A percentile compares a stretch with the other conserved stretches of the same genome.
These are phyloP conservation scores for Labeo rohita DNA, from an alignment of 2,113 vertebrate species.

Conservation along the genomic window DNA sequence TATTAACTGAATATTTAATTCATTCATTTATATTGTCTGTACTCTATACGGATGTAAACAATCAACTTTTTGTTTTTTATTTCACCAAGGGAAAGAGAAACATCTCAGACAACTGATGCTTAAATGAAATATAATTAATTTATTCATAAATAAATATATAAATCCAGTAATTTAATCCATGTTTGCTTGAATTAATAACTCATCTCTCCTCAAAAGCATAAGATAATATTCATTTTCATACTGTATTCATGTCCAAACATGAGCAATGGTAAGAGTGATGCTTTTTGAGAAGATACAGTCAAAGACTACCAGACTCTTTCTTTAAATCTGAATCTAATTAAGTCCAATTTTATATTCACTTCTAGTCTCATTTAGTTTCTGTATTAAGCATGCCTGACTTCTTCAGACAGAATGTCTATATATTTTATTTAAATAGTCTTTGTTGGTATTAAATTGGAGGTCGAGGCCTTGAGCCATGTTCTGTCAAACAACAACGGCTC, in stretches of 20 bases:
- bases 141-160: too few species aligned
- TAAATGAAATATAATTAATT: too few species aligned
- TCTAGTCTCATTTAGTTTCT: background rate
- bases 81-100: too few species aligned
- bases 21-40: too few species aligned
- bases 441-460: background rate
- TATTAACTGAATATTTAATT: too few species aligned
- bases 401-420: background rate
- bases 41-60: too few species aligned
- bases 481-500: conserved; percentile 11
- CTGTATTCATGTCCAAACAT: background rate
- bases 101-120: too few species aligned
- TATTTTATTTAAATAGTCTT: background rate
- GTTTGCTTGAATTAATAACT: background rate
- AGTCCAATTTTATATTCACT: background rate
- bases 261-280: background rate
- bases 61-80: too few species aligned
- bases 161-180: background rate
- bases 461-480: conserved; percentile 7
- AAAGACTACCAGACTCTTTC: background rate
- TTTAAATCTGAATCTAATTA: background rate
- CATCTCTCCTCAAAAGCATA: background rate
- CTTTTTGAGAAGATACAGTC: background rate
- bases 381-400: background rate
- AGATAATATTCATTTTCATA: background rate